Percentiles rank a stretch among this genome's conserved stretches.
Conservation (phyloP, 37 sponge, comb jelly and placozoan genomes). For the Spongilla lacustris region DNA sequence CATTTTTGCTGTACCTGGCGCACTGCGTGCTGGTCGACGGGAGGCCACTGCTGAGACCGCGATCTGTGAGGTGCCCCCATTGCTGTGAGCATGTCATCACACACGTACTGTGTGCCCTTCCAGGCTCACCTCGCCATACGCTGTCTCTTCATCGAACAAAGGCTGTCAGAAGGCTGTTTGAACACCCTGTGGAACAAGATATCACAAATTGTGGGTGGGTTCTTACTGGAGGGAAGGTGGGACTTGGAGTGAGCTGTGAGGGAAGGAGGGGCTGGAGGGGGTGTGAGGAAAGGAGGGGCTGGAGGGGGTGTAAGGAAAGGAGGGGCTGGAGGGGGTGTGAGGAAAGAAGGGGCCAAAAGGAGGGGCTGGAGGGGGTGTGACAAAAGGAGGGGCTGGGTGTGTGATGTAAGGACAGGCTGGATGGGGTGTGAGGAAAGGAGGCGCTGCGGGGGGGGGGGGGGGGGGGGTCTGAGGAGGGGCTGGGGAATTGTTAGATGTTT, state of each 20-base stretch:
- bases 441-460: too few relatives aligned
- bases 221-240: background rate
- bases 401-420: background rate
- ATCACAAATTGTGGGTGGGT: constrained; percentile 30
- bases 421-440: background rate
- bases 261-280: background rate
- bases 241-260: background rate
- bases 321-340: background rate
- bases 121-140: constrained; percentile 34
- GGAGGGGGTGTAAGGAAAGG: background rate
- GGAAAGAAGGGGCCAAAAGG: background rate
- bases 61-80: background rate
- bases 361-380: too few relatives aligned
- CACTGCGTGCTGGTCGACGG: constrained; percentile 33
- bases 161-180: constrained; percentile 30
- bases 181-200: constrained; percentile 58
- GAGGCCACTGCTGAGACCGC: background rate
- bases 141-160: constrained; percentile 64
- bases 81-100: background rate
- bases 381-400: too few relatives aligned
- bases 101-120: background rate
- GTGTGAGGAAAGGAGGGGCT: too few relatives aligned
- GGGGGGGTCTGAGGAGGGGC: too few relatives aligned
- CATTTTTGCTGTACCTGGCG: constrained; percentile 42
- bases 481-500: too few relatives aligned